Percentiles rank a stretch among this genome's conserved stretches.
phyloP scores from a whole-genome alignment of 2,797 vertebrate genomes.

The Natrix natrix region DNA sequence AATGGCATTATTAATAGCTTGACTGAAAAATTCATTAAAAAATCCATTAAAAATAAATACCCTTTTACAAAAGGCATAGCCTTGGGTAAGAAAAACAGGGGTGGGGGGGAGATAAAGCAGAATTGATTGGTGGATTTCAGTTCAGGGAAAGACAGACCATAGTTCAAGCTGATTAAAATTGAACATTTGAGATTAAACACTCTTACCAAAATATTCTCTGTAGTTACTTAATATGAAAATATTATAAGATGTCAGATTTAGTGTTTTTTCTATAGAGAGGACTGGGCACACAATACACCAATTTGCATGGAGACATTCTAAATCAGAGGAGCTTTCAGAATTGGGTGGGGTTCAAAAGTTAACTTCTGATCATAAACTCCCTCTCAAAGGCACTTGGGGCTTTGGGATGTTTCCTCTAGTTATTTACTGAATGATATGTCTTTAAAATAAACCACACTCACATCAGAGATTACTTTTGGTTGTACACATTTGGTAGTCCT shows the following conservation, averaged over 20 bases:
- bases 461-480: background rate
- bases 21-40: slow-evolving; percentile 99
- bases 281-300: slow-evolving; percentile 26
- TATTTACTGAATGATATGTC: slow-evolving; percentile 4
- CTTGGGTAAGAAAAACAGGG: slow-evolving; percentile 88
- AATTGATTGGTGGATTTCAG: slow-evolving; percentile 91
- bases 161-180: slow-evolving; percentile 87
- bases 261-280: slow-evolving; percentile 61
- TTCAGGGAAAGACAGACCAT: slow-evolving; percentile 89
- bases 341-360: slow-evolving; percentile 33
- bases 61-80: slow-evolving; percentile 99
- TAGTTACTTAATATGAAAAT: slow-evolving; percentile 80
- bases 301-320: slow-evolving; percentile 42
- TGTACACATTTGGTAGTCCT: slow-evolving; percentile 1
- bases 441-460: background rate
- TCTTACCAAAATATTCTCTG: slow-evolving; percentile 81
- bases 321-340: slow-evolving; percentile 46
- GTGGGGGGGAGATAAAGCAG: slow-evolving; percentile 82
- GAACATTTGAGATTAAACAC: slow-evolving; percentile 84
- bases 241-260: slow-evolving; percentile 71
- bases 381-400: slow-evolving; percentile 2
- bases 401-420: slow-evolving; percentile 4
- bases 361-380: slow-evolving; percentile 50
- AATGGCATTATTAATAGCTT: slow-evolving; percentile 99
- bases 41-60: slow-evolving; percentile 99